A percentile compares a stretch with the other conserved stretches of the same genome.
Evolutionary conservation across 2,888 invertebrate species (phyloP).

Genomic region (Hoplodrina ambigua): DNA sequence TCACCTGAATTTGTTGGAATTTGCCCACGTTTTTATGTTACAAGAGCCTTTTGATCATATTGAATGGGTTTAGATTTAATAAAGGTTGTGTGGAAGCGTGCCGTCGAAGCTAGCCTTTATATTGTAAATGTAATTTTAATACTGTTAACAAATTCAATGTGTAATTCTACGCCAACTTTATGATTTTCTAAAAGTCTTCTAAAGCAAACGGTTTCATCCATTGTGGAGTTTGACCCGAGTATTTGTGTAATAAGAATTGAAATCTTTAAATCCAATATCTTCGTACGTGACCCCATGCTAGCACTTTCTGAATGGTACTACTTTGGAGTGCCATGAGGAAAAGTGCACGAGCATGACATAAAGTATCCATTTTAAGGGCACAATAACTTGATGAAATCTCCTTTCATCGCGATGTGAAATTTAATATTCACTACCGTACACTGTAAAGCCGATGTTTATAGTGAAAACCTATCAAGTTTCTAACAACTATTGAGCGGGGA

Average conservation of each 20-base stretch:
- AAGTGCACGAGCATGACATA: slow-evolving; percentile 43
- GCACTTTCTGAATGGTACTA: slow-evolving; percentile 20
- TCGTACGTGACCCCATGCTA: slow-evolving; percentile 47
- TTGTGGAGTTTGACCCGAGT: slow-evolving; percentile 45
- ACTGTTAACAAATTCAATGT: slow-evolving; percentile 54
- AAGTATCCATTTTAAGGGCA: slow-evolving; percentile 62
- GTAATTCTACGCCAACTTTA: slow-evolving; percentile 56
- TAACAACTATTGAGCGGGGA: slow-evolving; percentile 76
- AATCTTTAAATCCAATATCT: slow-evolving; percentile 49
- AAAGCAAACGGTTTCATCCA: slow-evolving; percentile 28
- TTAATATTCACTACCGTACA: slow-evolving; percentile 76
- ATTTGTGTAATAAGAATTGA: slow-evolving; percentile 45
- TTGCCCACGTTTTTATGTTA: slow-evolving; percentile 58
- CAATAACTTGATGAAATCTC: slow-evolving; percentile 73
- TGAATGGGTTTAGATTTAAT: slow-evolving; percentile 63
- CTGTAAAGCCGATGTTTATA: slow-evolving; percentile 82
- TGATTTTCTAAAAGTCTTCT: slow-evolving; percentile 44
- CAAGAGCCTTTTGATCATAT: slow-evolving; percentile 59
- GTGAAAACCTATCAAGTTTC: slow-evolving; percentile 87
- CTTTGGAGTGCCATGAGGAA: slow-evolving; percentile 22
- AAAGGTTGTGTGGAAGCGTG: slow-evolving; percentile 53
- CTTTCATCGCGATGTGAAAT: slow-evolving; percentile 79
- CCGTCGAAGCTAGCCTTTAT: slow-evolving; percentile 46
- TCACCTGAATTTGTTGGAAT: slow-evolving; percentile 62
- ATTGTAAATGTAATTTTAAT: slow-evolving; percentile 60